Conservation (phyloP, 23 tunicate species). For the Botrylloides violaceus region DNA sequence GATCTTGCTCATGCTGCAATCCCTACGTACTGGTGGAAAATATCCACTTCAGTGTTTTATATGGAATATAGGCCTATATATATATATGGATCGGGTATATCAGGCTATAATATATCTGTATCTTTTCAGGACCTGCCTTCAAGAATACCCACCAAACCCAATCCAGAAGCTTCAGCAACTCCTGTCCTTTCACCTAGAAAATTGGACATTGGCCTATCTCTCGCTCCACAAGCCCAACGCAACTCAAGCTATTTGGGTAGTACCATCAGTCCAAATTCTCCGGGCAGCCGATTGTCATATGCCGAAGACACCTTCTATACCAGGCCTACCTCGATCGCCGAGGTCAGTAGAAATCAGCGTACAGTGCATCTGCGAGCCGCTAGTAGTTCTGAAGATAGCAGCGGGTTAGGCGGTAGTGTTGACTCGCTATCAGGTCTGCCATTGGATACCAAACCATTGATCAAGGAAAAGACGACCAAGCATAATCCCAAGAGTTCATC, state of each 20-base stretch:
- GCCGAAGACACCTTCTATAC: background rate
- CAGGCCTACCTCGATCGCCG: background rate
- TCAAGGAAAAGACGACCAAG: background rate
- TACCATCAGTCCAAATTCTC: background rate
- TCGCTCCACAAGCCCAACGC: background rate
- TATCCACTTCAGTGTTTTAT: too few species aligned
- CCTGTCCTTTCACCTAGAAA: background rate
- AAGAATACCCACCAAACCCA: background rate
- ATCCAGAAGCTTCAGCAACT: background rate
- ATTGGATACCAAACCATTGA: background rate
- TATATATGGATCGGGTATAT: too few species aligned
- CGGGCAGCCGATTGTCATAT: conserved; percentile 7
- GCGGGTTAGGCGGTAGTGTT: conserved; percentile 5
- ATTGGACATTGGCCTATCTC: background rate
- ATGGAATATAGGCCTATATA: too few species aligned
- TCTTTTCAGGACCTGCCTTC: background rate
- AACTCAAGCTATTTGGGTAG: background rate
- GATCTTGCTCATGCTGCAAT: too few species aligned
- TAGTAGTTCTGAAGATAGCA: conserved; percentile 23
- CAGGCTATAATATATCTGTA: background rate
- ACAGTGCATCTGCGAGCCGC: background rate
- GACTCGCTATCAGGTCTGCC: background rate
- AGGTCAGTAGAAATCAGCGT: background rate
- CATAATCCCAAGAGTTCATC: background rate
- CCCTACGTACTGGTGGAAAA: too few species aligned